Conservation (phyloP, 2,888 invertebrate genomes). For the Apamea crenata region DNA sequence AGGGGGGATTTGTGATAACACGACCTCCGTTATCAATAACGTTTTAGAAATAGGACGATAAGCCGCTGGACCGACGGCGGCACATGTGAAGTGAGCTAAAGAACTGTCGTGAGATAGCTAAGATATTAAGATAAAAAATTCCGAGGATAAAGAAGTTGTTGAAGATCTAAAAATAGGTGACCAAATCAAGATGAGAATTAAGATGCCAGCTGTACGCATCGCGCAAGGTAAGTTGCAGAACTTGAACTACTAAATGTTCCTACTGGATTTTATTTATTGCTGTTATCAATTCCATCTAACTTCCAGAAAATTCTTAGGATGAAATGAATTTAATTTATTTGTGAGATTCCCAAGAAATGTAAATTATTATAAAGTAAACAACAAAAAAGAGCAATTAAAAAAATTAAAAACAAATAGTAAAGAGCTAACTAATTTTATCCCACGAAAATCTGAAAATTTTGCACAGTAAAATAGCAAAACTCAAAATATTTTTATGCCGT, state of each 20-base stretch:
- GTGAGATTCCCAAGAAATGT: too few relatives aligned
- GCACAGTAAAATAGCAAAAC: background rate
- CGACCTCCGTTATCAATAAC: slow-evolving; percentile 84
- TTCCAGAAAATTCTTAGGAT: background rate
- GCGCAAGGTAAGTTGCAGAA: slow-evolving; percentile 95
- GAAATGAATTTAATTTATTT: background rate
- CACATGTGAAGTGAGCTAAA: slow-evolving; percentile 86
- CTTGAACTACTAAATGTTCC: slow-evolving; percentile 15
- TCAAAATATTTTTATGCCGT: slow-evolving; percentile 24
- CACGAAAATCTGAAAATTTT: background rate
- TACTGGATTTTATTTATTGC: slow-evolving; percentile 14
- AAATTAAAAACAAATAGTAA: background rate
- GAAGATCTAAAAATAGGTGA: slow-evolving; percentile 90
- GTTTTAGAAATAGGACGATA: slow-evolving; percentile 84
- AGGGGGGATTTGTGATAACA: slow-evolving; percentile 80
- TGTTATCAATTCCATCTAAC: background rate
- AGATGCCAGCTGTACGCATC: slow-evolving; percentile 99
- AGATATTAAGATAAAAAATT: slow-evolving; percentile 85
- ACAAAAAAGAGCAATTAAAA: too few relatives aligned
- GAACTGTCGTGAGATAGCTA: slow-evolving; percentile 82
- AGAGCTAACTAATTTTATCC: background rate
- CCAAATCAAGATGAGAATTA: slow-evolving; percentile 97
- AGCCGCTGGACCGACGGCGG: slow-evolving; percentile 88
- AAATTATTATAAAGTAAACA: background rate
- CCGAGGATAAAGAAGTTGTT: slow-evolving; percentile 84